Evolutionary conservation across 30 jellyfish, hydroid and myxozoan species (phyloP).

Genomic region (Sanderia malayensis): DNA sequence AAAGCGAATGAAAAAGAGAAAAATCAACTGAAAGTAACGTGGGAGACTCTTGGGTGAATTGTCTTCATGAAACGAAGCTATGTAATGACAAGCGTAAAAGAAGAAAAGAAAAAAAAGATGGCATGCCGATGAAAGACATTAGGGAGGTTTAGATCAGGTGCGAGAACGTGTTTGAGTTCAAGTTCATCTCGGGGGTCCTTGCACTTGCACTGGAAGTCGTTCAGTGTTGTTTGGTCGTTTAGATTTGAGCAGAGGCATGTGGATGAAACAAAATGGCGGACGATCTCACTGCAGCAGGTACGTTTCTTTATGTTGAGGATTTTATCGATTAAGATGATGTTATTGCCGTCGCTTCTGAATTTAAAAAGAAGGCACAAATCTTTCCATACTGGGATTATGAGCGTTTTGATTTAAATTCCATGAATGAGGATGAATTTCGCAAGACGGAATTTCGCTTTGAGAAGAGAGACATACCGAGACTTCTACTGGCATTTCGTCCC

Average conservation of each 20-base stretch:
- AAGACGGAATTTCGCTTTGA: conserved; percentile 36
- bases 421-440: conserved; percentile 49
- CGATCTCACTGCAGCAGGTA: neutral
- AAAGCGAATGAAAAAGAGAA: conserved; percentile 17
- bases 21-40: conserved; percentile 16
- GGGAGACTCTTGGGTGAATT: conserved; percentile 31
- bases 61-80: conserved; percentile 21
- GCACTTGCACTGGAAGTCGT: neutral
- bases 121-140: conserved; percentile 8
- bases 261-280: conserved; percentile 10
- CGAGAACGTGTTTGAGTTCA: neutral
- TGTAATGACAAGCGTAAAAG: conserved; percentile 5
- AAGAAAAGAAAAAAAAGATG: neutral
- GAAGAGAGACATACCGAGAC: conserved; percentile 40
- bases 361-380: conserved; percentile 4
- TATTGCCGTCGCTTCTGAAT: neutral
- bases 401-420: conserved; percentile 15
- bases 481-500: conserved; percentile 26
- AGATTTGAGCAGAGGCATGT: neutral
- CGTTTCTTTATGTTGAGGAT: neutral
- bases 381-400: conserved; percentile 21
- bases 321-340: neutral
- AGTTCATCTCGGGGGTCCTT: neutral
- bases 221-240: neutral
- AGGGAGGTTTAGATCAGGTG: conserved; percentile 22